Base-by-base conservation (phyloP, 2,888 invertebrate genomes). In the Deroplatys truncata region DNA sequence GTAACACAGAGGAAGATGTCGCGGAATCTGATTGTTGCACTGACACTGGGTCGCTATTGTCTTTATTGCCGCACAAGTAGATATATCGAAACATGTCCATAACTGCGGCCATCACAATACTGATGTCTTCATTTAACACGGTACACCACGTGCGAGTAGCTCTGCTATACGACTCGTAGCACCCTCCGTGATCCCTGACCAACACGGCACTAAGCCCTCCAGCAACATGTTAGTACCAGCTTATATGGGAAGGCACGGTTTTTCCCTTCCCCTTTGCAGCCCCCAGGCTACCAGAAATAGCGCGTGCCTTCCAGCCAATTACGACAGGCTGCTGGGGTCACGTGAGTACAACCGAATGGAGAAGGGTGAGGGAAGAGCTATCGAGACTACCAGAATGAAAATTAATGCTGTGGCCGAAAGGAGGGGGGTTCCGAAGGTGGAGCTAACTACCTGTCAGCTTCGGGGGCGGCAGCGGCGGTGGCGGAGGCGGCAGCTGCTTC, bases 1-100 rank as follows among this genome's bases (percentile, higher is more conserved):
- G 85, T 10, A 85, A 84, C 35, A 29, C 25, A 31, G 82, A 2
- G 20, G 89, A 88, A 13, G 89, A 90, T 16, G 89, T 88, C 35
- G 72, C 84, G 7, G 89, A 85, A 13, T 89, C 89, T 25, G 88
- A 72, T 25, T 72, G 56, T 72, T 72, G 56, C 56, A 72, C 56
- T 72, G 56, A 72, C 56, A 72, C 56, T 72, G 56, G 16, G 25
- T 72, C 56, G 16, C 86, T 89, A 16, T 84, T 88, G 25, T 89
- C 90, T 28, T 90, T 90, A 84, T 89, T 89, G 43, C 89, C 88
- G 87, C 90, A 90, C 82, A 90, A 43, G 89, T 91, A 91, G 35
- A 91, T 88, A 84, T 90, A 91, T 31, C 91, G 90, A 83, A 90
- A 91, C 90, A 91, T 91, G 84, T 91, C 90, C 15, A 91, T 89